These are phyloP conservation scores for Drosophila stalkeri DNA, from an alignment of 2,888 invertebrate species.

Conservation along the genomic window DNA sequence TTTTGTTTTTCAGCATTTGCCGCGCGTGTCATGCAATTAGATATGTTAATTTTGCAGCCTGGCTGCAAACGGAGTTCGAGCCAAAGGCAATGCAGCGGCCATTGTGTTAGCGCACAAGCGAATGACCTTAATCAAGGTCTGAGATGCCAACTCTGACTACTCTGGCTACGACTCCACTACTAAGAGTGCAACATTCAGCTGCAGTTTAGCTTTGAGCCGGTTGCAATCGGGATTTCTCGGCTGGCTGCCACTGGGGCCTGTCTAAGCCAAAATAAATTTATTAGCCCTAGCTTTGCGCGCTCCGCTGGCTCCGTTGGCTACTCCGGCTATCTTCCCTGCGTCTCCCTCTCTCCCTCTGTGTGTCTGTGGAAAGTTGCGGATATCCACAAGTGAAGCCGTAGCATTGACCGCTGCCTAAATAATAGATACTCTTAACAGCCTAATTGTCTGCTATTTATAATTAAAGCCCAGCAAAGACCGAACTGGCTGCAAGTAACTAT, in stretches of 20 bases:
- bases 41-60: constrained; percentile 56
- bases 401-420: constrained; percentile 51
- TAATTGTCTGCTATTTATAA: constrained; percentile 70
- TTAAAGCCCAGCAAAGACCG: constrained; percentile 49
- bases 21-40: constrained; percentile 59
- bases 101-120: constrained; percentile 69
- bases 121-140: constrained; percentile 84
- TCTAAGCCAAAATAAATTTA: constrained; percentile 69
- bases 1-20: constrained; percentile 17
- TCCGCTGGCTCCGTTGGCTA: constrained; percentile 31
- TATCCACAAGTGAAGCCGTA: constrained; percentile 14
- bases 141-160: constrained; percentile 50
- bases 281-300: constrained; percentile 41
- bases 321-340: neutral
- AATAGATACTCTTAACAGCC: constrained; percentile 70
- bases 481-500: constrained; percentile 27
- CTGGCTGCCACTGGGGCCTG: constrained; percentile 31
- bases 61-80: constrained; percentile 28
- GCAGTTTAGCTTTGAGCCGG: constrained; percentile 30
- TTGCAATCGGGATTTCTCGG: constrained; percentile 45
- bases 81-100: constrained; percentile 35
- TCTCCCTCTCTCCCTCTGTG: neutral
- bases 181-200: constrained; percentile 7
- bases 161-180: constrained; percentile 1
- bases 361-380: constrained; percentile 26